Percentiles rank a stretch among this genome's conserved stretches.
phyloP scores from a whole-genome alignment of 2,888 invertebrate genomes.

The Lutraria lutraria region DNA sequence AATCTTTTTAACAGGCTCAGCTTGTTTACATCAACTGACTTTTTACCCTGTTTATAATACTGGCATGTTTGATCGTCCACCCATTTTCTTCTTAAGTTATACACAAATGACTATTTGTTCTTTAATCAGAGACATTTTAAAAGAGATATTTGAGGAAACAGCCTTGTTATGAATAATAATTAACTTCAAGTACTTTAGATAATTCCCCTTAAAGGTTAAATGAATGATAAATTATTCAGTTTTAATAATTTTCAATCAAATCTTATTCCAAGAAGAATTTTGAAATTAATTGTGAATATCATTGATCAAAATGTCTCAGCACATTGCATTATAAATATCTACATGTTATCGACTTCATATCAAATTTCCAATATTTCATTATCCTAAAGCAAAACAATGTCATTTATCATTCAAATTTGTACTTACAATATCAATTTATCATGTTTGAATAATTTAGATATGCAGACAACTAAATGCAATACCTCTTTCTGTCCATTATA shows the following conservation, averaged over 20 bases:
- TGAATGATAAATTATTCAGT: background rate
- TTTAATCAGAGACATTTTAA: background rate
- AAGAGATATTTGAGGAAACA: background rate
- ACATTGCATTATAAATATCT: background rate
- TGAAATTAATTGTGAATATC: conserved; percentile 3
- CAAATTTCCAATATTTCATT: background rate
- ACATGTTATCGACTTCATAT: background rate
- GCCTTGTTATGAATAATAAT: background rate
- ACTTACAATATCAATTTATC: background rate
- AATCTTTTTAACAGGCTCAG: conserved; percentile 25
- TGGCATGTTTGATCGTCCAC: background rate
- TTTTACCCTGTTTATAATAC: background rate
- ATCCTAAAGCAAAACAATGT: background rate
- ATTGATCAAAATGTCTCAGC: background rate
- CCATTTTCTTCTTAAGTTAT: background rate
- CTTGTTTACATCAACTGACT: conserved; percentile 31
- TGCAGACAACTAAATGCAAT: background rate
- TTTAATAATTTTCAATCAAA: background rate
- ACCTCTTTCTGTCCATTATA: no score
- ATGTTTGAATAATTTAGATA: background rate
- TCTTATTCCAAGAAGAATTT: background rate
- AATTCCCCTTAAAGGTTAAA: no score
- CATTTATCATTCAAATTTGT: background rate
- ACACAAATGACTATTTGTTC: background rate
- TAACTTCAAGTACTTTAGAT: background rate